Percentiles rank a stretch among this genome's conserved stretches.
Conservation (phyloP, 2,797 vertebrate species). For the Galago senegalensis region DNA sequence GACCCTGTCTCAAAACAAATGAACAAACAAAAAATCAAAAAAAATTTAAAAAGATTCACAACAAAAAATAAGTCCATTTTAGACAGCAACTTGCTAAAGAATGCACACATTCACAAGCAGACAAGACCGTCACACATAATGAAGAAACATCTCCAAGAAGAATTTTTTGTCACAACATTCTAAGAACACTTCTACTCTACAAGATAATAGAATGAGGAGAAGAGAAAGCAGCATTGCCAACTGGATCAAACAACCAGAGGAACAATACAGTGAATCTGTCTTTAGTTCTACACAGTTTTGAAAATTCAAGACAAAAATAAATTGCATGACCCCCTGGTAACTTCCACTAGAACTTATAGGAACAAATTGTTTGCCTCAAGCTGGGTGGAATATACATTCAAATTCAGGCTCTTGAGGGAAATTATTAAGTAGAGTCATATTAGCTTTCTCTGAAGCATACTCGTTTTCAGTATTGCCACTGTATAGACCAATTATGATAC, state of each 20-base stretch:
- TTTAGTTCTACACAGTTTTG: slow-evolving; percentile 87
- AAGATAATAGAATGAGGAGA: slow-evolving; percentile 16
- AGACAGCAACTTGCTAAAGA: slow-evolving; percentile 35
- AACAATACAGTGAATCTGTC: slow-evolving; percentile 86
- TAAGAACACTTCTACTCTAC: slow-evolving; percentile 68
- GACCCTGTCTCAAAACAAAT: background rate
- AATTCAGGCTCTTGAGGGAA: slow-evolving; percentile 92
- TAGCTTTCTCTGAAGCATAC: slow-evolving; percentile 92
- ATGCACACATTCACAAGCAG: slow-evolving; percentile 28
- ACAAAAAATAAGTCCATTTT: background rate
- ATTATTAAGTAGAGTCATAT: slow-evolving; percentile 93
- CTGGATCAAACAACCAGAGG: slow-evolving; percentile 87
- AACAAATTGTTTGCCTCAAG: slow-evolving; percentile 93
- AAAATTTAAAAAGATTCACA: background rate
- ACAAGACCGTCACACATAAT: slow-evolving; percentile 51
- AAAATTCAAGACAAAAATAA: slow-evolving; percentile 91
- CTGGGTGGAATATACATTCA: slow-evolving; percentile 92
- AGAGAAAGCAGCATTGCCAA: slow-evolving; percentile 79
- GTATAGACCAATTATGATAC: slow-evolving; percentile 92
- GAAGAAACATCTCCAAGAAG: slow-evolving; percentile 49
- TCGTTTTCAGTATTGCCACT: slow-evolving; percentile 90
- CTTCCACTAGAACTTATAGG: slow-evolving; percentile 90
- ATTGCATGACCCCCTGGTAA: slow-evolving; percentile 90
- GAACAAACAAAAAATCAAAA: too few relatives aligned
- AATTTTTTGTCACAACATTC: slow-evolving; percentile 76